Percentiles rank a stretch among this genome's conserved stretches.
phyloP scores from a whole-genome alignment of 2,113 vertebrate genomes.

The Ictalurus furcatus region DNA sequence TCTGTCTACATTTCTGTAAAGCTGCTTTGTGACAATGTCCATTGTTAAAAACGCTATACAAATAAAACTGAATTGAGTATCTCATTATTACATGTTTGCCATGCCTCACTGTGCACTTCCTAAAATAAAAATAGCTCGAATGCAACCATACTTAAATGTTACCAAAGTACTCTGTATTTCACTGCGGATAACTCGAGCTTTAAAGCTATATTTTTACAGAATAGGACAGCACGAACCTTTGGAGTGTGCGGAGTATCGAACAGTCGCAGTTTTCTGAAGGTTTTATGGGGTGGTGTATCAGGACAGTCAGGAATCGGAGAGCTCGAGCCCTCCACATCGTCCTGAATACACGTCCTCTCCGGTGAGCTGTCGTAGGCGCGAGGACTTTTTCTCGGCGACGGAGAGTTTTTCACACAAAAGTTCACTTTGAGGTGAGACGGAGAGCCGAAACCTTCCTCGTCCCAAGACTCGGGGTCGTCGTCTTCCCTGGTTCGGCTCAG shows the following conservation, averaged over 20 bases:
- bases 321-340: slow-evolving; percentile 68
- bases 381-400: slow-evolving; percentile 74
- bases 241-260: slow-evolving; percentile 96
- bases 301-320: slow-evolving; percentile 84
- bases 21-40: too few relatives aligned
- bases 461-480: slow-evolving; percentile 83
- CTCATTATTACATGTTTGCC: neutral
- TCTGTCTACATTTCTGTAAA: too few relatives aligned
- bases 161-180: neutral
- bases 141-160: neutral
- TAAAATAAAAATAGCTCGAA: neutral
- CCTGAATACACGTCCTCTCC: slow-evolving; percentile 54
- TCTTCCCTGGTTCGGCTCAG: slow-evolving; percentile 71
- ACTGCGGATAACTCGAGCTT: neutral
- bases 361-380: slow-evolving; percentile 65
- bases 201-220: neutral
- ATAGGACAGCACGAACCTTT: slow-evolving; percentile 76
- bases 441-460: slow-evolving; percentile 82
- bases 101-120: neutral
- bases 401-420: slow-evolving; percentile 73
- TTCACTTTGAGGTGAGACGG: slow-evolving; percentile 76
- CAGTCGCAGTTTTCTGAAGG: slow-evolving; percentile 89
- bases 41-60: too few relatives aligned
- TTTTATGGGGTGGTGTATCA: slow-evolving; percentile 93
- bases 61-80: neutral